Percentiles rank a stretch among this genome's conserved stretches.
Evolutionary conservation across 2,797 vertebrate species (phyloP).

Genomic region (Lindbergichthys nudifrons): DNA sequence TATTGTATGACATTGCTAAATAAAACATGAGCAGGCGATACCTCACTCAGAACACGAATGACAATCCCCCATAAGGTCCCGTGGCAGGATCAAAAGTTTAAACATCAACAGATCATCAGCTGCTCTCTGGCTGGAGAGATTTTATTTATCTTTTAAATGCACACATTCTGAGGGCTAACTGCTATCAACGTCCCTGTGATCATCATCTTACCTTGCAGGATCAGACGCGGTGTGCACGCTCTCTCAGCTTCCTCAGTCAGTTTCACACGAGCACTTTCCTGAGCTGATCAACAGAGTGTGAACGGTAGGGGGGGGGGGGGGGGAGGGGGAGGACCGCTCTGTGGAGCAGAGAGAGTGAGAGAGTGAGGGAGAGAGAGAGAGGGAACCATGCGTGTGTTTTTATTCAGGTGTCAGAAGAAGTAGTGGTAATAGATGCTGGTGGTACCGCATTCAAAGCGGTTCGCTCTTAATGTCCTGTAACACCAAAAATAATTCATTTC

Average conservation of each 20-base stretch:
- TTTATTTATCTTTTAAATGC: constrained; percentile 11
- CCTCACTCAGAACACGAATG: constrained; percentile 6
- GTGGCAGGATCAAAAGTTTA: constrained; percentile 63
- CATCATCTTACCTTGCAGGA: constrained; percentile 72
- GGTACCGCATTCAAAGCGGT: constrained; percentile 40
- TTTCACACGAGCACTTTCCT: constrained; percentile 74
- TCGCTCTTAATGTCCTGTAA: constrained; percentile 37
- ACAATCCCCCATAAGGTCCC: constrained; percentile 28
- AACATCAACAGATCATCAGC: constrained; percentile 44
- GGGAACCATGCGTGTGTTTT: constrained; percentile 13
- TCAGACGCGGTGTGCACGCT: constrained; percentile 43
- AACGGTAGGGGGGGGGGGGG: constrained; percentile 51
- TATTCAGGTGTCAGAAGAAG: constrained; percentile 51
- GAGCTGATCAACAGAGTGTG: constrained; percentile 77
- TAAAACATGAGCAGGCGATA: constrained; percentile 38
- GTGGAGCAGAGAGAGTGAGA: constrained; percentile 40
- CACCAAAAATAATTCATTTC: too few species aligned
- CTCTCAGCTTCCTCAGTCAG: constrained; percentile 65
- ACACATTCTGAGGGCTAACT: constrained; percentile 19
- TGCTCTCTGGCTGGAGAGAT: constrained; percentile 1
- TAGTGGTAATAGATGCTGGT: constrained; percentile 23
- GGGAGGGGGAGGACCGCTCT: constrained; percentile 44
- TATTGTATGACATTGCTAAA: constrained; percentile 20
- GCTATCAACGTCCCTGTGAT: constrained; percentile 34
- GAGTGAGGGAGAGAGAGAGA: constrained; percentile 25